phyloP scores from a whole-genome alignment of 2,113 vertebrate genomes.

The Oryzias celebensis region DNA sequence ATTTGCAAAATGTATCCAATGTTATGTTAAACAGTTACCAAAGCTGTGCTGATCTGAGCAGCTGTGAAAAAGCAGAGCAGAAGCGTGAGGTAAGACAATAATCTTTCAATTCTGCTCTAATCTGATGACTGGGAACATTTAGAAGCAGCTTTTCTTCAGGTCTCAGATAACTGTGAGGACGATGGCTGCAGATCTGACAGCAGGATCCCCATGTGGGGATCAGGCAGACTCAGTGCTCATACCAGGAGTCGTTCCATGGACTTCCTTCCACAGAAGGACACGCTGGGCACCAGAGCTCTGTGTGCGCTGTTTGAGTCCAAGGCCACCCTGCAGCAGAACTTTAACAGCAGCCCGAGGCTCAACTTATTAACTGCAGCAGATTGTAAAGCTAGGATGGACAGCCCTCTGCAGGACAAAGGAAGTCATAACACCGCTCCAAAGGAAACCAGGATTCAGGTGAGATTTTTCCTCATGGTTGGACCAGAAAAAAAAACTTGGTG shows the following conservation, averaged over 20 bases:
- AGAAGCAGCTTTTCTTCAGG: slow-evolving; percentile 15
- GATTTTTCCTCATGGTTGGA: not conserved
- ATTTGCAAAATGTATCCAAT: not conserved
- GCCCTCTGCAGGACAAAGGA: slow-evolving; percentile 39
- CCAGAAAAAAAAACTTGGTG: no score
- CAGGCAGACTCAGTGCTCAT: slow-evolving; percentile 11
- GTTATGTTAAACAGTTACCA: slow-evolving; percentile 79
- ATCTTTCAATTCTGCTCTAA: not conserved
- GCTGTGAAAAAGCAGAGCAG: slow-evolving; percentile 35
- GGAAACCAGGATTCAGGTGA: slow-evolving; percentile 33
- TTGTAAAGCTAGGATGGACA: slow-evolving; percentile 19
- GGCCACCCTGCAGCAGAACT: slow-evolving; percentile 27
- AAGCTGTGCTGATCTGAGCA: slow-evolving; percentile 66
- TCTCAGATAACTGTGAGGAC: slow-evolving; percentile 32
- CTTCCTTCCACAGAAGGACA: slow-evolving; percentile 37
- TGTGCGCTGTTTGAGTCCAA: slow-evolving; percentile 75
- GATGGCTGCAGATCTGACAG: slow-evolving; percentile 26
- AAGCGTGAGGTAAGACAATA: slow-evolving; percentile 66
- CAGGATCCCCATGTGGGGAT: not conserved
- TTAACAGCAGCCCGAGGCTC: slow-evolving; percentile 41
- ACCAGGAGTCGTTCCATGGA: slow-evolving; percentile 72
- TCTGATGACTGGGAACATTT: not conserved
- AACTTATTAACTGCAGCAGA: not conserved
- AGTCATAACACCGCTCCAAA: slow-evolving; percentile 30
- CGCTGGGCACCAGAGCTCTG: slow-evolving; percentile 46